These are phyloP conservation scores for Actinia equina DNA, from an alignment of 64 coral and sea anemone species.

Conservation along the genomic window DNA sequence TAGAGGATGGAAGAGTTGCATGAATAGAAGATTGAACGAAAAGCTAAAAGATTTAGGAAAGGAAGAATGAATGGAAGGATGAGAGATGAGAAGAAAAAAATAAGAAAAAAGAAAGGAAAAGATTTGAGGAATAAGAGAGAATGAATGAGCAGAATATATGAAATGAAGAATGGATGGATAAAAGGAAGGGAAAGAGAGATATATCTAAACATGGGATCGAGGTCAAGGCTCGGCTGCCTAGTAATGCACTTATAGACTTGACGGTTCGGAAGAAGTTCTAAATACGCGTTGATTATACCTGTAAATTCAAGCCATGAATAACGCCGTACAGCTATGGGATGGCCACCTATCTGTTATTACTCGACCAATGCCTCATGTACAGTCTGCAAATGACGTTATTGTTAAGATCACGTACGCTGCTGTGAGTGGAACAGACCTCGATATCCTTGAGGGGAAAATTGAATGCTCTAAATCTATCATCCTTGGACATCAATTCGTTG, in stretches of 20 bases:
- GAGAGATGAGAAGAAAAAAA: no score
- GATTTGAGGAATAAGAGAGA: no score
- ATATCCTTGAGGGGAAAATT: slow-evolving; percentile 71
- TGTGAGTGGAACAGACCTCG: slow-evolving; percentile 79
- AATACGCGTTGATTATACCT: neutral
- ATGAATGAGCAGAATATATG: no score
- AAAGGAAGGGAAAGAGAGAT: neutral
- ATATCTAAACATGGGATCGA: neutral
- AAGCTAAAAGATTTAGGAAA: neutral
- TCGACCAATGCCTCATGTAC: slow-evolving; percentile 75
- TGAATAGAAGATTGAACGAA: neutral
- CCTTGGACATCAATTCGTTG: slow-evolving; percentile 87
- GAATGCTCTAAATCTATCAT: slow-evolving; percentile 81
- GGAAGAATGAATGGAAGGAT: no score
- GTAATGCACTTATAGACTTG: neutral
- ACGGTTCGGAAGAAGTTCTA: neutral
- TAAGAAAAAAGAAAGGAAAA: neutral
- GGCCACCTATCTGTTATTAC: slow-evolving; percentile 81
- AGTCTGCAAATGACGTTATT: slow-evolving; percentile 64
- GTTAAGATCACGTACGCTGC: slow-evolving; percentile 85
- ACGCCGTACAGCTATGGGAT: slow-evolving; percentile 81
- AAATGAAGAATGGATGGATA: neutral
- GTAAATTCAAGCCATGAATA: slow-evolving; percentile 49
- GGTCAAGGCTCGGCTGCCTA: neutral
- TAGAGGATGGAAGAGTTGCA: no score